A percentile compares a stretch with the other conserved stretches of the same genome.
Evolutionary conservation across 2,797 vertebrate species (phyloP).

Genomic region (Chelon auratus): DNA sequence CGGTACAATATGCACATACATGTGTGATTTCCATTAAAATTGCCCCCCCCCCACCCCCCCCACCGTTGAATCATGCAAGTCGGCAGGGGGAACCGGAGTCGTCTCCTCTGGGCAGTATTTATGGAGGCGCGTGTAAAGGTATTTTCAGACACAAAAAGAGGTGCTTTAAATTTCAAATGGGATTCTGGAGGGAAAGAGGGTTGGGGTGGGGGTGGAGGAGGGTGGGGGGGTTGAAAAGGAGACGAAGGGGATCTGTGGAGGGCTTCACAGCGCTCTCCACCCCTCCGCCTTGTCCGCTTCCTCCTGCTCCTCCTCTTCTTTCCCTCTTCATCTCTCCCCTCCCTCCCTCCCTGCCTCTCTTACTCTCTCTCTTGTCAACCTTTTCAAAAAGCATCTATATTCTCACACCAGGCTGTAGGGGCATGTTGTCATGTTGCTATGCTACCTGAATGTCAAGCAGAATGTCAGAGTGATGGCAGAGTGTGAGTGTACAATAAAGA

Average conservation of each 20-base stretch:
- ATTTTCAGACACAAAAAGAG: slow-evolving; percentile 79
- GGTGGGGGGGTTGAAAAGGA: slow-evolving; percentile 69
- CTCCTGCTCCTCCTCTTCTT: slow-evolving; percentile 24
- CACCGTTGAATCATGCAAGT: slow-evolving; percentile 72
- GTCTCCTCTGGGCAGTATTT: slow-evolving; percentile 70
- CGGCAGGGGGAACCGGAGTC: slow-evolving; percentile 44
- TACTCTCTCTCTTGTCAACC: slow-evolving; percentile 81
- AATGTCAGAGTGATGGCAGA: slow-evolving; percentile 79
- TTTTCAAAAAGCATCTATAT: slow-evolving; percentile 85
- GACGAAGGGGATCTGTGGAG: slow-evolving; percentile 62
- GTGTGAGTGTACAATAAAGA: slow-evolving; percentile 69
- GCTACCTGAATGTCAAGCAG: slow-evolving; percentile 87
- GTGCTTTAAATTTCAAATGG: slow-evolving; percentile 83
- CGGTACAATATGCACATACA: slow-evolving; percentile 2
- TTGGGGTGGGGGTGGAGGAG: slow-evolving; percentile 47
- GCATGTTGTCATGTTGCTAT: slow-evolving; percentile 86
- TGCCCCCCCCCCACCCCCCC: slow-evolving; percentile 61
- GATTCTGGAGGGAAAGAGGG: slow-evolving; percentile 67
- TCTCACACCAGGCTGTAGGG: slow-evolving; percentile 80
- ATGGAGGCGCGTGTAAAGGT: slow-evolving; percentile 75
- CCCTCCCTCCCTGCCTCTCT: slow-evolving; percentile 70
- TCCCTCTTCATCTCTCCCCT: slow-evolving; percentile 17
- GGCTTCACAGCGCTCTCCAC: slow-evolving; percentile 49
- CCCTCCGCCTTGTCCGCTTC: slow-evolving; percentile 14
- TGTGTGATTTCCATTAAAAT: slow-evolving; percentile 51